Evolutionary conservation across 2,888 invertebrate species (phyloP).

Genomic region (Emesis castigata): DNA sequence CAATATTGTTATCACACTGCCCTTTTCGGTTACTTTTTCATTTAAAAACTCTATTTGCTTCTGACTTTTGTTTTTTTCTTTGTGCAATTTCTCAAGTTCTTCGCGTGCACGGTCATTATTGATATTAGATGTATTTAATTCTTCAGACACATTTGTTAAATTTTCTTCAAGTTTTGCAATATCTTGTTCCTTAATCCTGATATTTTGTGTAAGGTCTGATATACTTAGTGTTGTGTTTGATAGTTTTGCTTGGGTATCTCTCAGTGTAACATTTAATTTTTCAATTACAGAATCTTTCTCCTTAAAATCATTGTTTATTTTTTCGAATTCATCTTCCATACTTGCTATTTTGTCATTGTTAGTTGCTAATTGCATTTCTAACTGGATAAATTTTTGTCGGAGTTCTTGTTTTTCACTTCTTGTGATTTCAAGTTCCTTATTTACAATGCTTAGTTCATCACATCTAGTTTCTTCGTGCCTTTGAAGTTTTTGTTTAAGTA

Average conservation of each 20-base stretch:
- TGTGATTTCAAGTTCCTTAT: constrained; percentile 66
- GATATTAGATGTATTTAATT: constrained; percentile 66
- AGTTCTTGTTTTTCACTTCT: constrained; percentile 69
- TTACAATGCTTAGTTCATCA: constrained; percentile 48
- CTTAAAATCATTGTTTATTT: constrained; percentile 77
- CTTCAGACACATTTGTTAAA: constrained; percentile 71
- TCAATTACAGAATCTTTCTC: constrained; percentile 82
- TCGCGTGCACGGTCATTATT: constrained; percentile 72
- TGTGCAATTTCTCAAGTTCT: constrained; percentile 74
- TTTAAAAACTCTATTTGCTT: constrained; percentile 74
- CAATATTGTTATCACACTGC: constrained; percentile 74
- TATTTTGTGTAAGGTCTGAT: constrained; percentile 73
- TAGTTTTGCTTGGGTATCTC: constrained; percentile 73
- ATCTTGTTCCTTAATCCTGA: constrained; percentile 76
- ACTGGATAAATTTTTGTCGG: constrained; percentile 62
- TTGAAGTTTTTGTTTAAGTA: constrained; percentile 63
- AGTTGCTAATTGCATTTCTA: constrained; percentile 64
- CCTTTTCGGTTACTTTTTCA: constrained; percentile 76
- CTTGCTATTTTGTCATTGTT: constrained; percentile 71
- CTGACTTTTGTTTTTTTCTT: constrained; percentile 76
- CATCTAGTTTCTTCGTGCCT: neutral
- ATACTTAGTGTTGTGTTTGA: constrained; percentile 72
- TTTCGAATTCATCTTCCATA: constrained; percentile 81
- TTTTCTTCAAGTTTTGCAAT: constrained; percentile 74
- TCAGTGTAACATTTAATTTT: constrained; percentile 74